Evolutionary conservation across 37 sponge, comb jelly and placozoan genomes (phyloP).

Genomic region (Haliclona indistincta): DNA sequence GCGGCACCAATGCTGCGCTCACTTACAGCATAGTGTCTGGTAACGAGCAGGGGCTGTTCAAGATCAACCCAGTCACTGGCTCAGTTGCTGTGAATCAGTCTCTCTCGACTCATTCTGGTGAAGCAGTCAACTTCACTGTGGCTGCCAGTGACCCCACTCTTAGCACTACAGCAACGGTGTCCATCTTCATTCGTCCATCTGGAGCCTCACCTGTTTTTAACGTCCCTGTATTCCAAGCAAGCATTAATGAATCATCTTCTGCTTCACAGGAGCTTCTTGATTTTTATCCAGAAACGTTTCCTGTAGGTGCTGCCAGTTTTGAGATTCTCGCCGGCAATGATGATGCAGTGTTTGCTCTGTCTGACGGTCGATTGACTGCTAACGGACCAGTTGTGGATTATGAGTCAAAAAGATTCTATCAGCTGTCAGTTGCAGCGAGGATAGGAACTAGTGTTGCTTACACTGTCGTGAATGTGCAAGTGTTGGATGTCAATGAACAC

Average conservation of each 20-base stretch:
- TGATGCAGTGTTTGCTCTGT: constrained; percentile 2
- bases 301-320: not conserved
- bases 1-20: constrained; percentile 43
- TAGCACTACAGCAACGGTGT: not conserved
- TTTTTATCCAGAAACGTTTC: not conserved
- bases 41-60: constrained; percentile 3
- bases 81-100: constrained; percentile 16
- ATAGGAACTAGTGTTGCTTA: constrained; percentile 15
- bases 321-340: constrained; percentile 22
- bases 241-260: not conserved
- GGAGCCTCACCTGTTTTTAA: constrained; percentile 4
- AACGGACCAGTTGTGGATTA: constrained; percentile 28
- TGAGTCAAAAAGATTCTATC: constrained; percentile 44
- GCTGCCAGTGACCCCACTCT: constrained; percentile 1
- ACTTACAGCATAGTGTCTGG: constrained; percentile 10
- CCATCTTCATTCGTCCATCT: not conserved
- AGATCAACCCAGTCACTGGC: constrained; percentile 51
- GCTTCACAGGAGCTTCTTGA: not conserved
- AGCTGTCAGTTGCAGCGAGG: constrained; percentile 35
- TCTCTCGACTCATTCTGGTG: not conserved
- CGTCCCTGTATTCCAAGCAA: not conserved
- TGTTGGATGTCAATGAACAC: constrained; percentile 67
- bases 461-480: constrained; percentile 29
- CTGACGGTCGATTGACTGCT: not conserved
- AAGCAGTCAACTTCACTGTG: not conserved